Evolutionary conservation across 2,888 invertebrate species (phyloP), one percentile per base, ranked within the genome.

Genomic region (Tachina grossa): DNA sequence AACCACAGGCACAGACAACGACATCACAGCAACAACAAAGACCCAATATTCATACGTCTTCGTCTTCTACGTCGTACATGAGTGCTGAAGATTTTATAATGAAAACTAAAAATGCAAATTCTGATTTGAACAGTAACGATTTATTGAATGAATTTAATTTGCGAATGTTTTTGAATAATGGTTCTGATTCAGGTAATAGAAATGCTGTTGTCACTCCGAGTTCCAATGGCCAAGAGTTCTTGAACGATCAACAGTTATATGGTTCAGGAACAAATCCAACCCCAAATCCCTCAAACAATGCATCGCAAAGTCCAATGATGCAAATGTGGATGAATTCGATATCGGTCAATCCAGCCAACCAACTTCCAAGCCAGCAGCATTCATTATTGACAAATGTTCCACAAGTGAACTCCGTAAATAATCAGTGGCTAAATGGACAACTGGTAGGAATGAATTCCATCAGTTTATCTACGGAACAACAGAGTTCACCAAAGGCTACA

Each of bases 61-160:
- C 87, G 39, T 72, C 84, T 39, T 72, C 84, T 10, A 88, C 88
- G 4, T 9, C 80, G 9, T 88, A 88, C 71, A 55, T 89, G 55
- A 90, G 89, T 19, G 88, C 89, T 0, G 91, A 90, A 31, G 88
- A 90, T 69, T 91, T 90, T 45, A 88, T 90, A 39, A 63, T 90
- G 9, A 90, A 89, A 72, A 47, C 72, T 14, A 86, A 87, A 49
- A 80, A 76, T 47, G 13, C 79, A 11, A 16, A n/a, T 49, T 69
- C 65, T 19, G 88, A 87, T 75, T 76, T 88, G 51, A 63, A 87
- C 39, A 88, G 88, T 22, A 87, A 89, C 31, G 90, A 91, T 43
- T 68, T 91, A 13, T 57, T 92, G 11, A 91, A 89, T 65, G 91
- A 91, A 82, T 89, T 90, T 43, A 91, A 91, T 84, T 88, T 92